A percentile compares a stretch with the other conserved stretches of the same genome.
phyloP scores from a whole-genome alignment of 2,113 vertebrate genomes.

The Epinephelus lanceolatus region DNA sequence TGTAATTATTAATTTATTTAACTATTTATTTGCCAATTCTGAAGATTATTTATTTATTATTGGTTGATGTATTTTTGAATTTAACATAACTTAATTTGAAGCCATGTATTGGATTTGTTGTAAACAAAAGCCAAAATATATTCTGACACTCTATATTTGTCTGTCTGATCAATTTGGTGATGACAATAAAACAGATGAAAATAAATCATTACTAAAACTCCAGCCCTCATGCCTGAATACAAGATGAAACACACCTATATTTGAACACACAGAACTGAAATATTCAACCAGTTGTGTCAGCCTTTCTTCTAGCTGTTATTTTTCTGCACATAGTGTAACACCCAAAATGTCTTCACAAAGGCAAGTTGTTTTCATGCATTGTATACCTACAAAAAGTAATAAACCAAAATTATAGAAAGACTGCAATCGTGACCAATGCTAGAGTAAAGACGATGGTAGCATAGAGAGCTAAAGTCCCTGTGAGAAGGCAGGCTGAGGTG shows the following conservation, averaged over 20 bases:
- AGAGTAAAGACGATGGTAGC: too few relatives aligned
- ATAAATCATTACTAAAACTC: conserved; percentile 23
- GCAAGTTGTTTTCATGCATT: too few relatives aligned
- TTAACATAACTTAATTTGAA: conserved; percentile 44
- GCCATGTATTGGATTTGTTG: conserved; percentile 62
- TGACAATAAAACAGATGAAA: conserved; percentile 62
- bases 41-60: conserved; percentile 73
- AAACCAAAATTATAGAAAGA: too few relatives aligned
- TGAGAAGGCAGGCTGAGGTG: too few relatives aligned
- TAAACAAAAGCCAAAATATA: conserved; percentile 66
- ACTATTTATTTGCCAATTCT: conserved; percentile 68
- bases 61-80: conserved; percentile 58
- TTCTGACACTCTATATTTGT: conserved; percentile 54
- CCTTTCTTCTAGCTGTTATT: not conserved
- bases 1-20: conserved; percentile 72
- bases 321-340: not conserved
- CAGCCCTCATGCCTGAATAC: conserved; percentile 4
- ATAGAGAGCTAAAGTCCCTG: too few relatives aligned
- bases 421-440: too few relatives aligned
- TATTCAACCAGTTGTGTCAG: not conserved
- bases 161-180: conserved; percentile 63
- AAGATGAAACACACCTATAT: conserved; percentile 15
- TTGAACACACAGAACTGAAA: not conserved
- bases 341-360: not conserved
- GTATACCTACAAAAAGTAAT: too few relatives aligned